Conservation (phyloP, 2,888 invertebrate genomes). For the Notodonta dromedarius region DNA sequence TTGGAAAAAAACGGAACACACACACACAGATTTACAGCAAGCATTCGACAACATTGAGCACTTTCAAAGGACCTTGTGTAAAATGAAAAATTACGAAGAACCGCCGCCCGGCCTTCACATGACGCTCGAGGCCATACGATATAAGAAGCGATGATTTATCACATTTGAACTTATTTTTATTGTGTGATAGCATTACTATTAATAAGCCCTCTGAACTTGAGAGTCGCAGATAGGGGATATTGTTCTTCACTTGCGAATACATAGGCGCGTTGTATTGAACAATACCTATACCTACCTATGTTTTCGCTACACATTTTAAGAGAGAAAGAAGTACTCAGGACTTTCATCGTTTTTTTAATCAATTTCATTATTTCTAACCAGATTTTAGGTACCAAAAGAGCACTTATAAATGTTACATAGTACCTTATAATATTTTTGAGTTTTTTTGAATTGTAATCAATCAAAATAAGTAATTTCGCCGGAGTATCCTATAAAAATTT, state of each 20-base stretch:
- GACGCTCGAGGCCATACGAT: not conserved
- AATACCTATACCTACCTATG: no score
- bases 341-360: no score
- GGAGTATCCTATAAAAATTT: no score
- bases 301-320: no score
- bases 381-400: no score
- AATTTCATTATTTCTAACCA: no score
- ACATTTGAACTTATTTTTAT: not conserved
- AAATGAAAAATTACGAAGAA: slow-evolving; percentile 3
- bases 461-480: no score
- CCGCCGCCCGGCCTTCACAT: not conserved
- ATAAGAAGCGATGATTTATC: slow-evolving; percentile 6
- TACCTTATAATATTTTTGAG: no score
- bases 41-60: not conserved
- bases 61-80: slow-evolving; percentile 1
- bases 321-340: no score
- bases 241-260: not conserved
- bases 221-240: not conserved
- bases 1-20: not conserved
- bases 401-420: no score
- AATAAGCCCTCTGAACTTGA: slow-evolving; percentile 1
- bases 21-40: not conserved
- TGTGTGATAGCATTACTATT: slow-evolving; percentile 4
- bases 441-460: no score
- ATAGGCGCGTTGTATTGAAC: no score